These are phyloP conservation scores for Acanthococcus lagerstroemiae DNA, from an alignment of 2,888 invertebrate species.

Conservation along the genomic window DNA sequence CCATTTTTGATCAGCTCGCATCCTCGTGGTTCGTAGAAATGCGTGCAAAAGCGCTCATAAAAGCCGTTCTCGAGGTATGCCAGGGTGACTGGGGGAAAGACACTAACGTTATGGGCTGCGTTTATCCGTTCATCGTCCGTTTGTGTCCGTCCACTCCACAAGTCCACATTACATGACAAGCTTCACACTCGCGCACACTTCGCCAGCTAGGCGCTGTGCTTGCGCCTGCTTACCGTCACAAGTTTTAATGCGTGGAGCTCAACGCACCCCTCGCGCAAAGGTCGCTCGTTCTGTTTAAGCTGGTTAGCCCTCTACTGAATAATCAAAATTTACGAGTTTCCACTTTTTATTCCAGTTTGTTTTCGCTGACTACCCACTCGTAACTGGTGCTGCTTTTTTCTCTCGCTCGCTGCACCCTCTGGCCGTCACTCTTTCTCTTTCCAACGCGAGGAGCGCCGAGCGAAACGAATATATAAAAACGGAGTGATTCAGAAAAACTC, in stretches of 20 bases:
- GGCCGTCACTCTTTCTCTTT: neutral
- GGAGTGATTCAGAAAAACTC: slow-evolving; percentile 13
- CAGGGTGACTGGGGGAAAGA: neutral
- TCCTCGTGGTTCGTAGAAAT: too few species aligned
- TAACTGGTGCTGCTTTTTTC: slow-evolving; percentile 5
- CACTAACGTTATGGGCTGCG: neutral
- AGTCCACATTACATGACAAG: neutral
- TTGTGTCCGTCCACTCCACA: too few species aligned
- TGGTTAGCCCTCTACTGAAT: slow-evolving; percentile 35
- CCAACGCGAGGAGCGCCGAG: neutral
- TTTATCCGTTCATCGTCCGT: too few species aligned
- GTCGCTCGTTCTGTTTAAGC: slow-evolving; percentile 27
- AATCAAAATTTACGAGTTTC: slow-evolving; percentile 38
- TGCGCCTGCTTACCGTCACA: slow-evolving; percentile 15
- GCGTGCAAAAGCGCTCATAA: too few species aligned
- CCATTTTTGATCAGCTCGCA: too few species aligned
- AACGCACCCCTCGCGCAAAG: slow-evolving; percentile 17
- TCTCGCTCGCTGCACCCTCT: neutral
- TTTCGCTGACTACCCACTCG: slow-evolving; percentile 11
- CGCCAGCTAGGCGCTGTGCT: neutral
- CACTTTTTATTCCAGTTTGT: slow-evolving; percentile 28
- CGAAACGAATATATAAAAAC: slow-evolving; percentile 19
- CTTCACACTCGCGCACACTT: neutral
- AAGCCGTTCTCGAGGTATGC: too few species aligned
- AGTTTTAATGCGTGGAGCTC: slow-evolving; percentile 24